phyloP scores from a whole-genome alignment of 2,113 vertebrate genomes.

The Polyodon spathula region DNA sequence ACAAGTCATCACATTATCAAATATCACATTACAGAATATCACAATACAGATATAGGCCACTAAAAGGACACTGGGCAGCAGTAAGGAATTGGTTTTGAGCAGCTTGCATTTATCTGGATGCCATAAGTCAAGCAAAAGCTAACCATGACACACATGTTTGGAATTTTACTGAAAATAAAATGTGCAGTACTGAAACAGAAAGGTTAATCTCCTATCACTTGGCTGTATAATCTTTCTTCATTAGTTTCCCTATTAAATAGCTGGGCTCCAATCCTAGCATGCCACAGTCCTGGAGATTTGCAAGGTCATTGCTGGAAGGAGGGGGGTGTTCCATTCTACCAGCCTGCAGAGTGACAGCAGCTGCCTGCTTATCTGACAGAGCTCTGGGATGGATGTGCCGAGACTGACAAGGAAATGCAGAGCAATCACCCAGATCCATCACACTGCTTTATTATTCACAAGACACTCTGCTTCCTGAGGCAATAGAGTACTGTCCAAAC shows the following conservation, averaged over 20 bases:
- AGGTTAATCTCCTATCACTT: neutral
- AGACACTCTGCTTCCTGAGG: conserved; percentile 6
- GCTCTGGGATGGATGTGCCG: conserved; percentile 10
- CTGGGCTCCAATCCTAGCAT: neutral
- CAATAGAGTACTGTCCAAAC: neutral
- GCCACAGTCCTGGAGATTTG: neutral
- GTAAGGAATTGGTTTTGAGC: too few species aligned
- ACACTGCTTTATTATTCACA: neutral
- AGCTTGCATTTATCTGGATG: too few species aligned
- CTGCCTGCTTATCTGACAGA: conserved; percentile 17
- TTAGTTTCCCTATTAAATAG: conserved; percentile 12
- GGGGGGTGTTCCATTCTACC: conserved; percentile 17
- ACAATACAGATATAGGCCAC: too few species aligned
- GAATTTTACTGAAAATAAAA: too few species aligned
- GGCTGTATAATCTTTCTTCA: conserved; percentile 13
- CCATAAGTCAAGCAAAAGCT: too few species aligned
- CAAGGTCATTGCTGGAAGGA: conserved; percentile 17
- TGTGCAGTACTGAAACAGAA: neutral
- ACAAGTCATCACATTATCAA: too few species aligned
- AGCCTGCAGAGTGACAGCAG: conserved; percentile 6
- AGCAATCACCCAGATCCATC: conserved; percentile 18
- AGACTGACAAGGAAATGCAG: conserved; percentile 16
- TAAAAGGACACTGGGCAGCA: too few species aligned
- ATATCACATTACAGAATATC: too few species aligned
- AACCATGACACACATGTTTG: too few species aligned